Percentiles rank a stretch among this genome's conserved stretches.
phyloP scores from a whole-genome alignment of 2,797 vertebrate species.

The Lophius americanus region DNA sequence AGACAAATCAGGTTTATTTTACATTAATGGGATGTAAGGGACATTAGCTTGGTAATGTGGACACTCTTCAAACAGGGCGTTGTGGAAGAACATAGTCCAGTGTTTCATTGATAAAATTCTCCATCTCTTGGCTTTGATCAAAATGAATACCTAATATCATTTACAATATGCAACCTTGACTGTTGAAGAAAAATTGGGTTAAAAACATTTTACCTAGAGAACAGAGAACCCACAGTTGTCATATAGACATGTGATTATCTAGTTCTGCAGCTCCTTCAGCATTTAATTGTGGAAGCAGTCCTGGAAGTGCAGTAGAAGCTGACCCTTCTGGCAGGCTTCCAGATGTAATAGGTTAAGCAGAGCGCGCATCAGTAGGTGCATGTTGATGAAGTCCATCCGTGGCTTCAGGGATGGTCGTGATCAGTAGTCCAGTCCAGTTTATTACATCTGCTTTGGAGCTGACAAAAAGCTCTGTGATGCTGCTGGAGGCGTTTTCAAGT shows the following conservation, averaged over 20 bases:
- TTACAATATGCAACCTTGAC: too few relatives aligned
- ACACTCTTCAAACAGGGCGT: too few relatives aligned
- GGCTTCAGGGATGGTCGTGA: constrained; percentile 53
- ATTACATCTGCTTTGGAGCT: constrained; percentile 66
- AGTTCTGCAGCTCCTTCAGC: constrained; percentile 32
- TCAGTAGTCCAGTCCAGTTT: constrained; percentile 58
- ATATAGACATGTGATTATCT: constrained; percentile 27
- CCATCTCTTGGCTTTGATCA: too few relatives aligned
- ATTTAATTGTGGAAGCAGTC: constrained; percentile 44
- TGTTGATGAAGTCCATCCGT: constrained; percentile 60
- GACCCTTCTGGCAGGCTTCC: constrained; percentile 16
- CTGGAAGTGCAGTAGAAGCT: constrained; percentile 13
- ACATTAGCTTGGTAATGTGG: too few relatives aligned
- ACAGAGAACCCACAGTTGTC: too few relatives aligned
- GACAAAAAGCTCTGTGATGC: constrained; percentile 54
- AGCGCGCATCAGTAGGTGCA: constrained; percentile 43
- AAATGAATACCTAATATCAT: too few relatives aligned
- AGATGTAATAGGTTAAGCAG: constrained; percentile 38
- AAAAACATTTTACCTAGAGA: too few relatives aligned
- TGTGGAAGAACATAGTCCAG: background rate
- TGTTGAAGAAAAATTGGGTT: too few relatives aligned
- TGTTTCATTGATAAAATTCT: too few relatives aligned
- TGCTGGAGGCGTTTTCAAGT: constrained; percentile 60
- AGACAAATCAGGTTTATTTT: too few relatives aligned
- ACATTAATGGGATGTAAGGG: too few relatives aligned